These are phyloP conservation scores for Gambelia wislizenii DNA, from an alignment of 2,797 vertebrate species.

Conservation along the genomic window DNA sequence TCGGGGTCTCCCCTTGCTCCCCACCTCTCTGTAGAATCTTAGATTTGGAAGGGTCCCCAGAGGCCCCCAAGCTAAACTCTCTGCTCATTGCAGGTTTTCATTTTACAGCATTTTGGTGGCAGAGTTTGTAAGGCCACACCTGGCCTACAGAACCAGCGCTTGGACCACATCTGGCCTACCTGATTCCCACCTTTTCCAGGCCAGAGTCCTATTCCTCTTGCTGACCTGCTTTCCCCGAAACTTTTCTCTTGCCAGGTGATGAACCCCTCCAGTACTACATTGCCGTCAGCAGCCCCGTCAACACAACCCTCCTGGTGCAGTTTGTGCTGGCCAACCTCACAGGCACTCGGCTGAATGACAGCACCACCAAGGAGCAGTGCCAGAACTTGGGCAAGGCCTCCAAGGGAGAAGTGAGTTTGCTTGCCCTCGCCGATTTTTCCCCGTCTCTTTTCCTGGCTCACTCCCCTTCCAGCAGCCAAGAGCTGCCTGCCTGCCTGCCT, in stretches of 20 bases:
- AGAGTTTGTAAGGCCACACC: too few species aligned
- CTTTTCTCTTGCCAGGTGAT: constrained; percentile 72
- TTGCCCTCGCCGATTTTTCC: rapidly evolving
- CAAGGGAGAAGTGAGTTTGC: constrained; percentile 82
- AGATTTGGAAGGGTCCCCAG: too few species aligned
- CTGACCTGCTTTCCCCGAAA: background rate
- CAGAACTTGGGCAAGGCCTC: constrained; percentile 77
- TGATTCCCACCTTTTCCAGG: too few species aligned
- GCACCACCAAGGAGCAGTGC: constrained; percentile 85
- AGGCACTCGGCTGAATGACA: constrained; percentile 78
- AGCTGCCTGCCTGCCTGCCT: too few species aligned
- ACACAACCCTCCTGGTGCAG: constrained; percentile 82
- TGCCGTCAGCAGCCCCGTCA: constrained; percentile 77
- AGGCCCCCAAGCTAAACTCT: too few species aligned
- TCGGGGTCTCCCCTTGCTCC: too few species aligned
- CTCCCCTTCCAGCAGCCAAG: background rate
- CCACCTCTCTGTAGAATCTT: too few species aligned
- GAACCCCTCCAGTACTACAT: constrained; percentile 88
- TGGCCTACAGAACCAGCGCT: background rate
- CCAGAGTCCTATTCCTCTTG: background rate
- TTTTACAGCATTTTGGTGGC: too few species aligned
- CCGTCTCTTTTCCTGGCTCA: too few species aligned
- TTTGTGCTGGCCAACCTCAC: constrained; percentile 90
- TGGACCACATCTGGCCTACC: too few species aligned
- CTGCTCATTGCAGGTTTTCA: too few species aligned